phyloP scores from a whole-genome alignment of 2,113 vertebrate genomes.

The Heloderma charlesbogerti region DNA sequence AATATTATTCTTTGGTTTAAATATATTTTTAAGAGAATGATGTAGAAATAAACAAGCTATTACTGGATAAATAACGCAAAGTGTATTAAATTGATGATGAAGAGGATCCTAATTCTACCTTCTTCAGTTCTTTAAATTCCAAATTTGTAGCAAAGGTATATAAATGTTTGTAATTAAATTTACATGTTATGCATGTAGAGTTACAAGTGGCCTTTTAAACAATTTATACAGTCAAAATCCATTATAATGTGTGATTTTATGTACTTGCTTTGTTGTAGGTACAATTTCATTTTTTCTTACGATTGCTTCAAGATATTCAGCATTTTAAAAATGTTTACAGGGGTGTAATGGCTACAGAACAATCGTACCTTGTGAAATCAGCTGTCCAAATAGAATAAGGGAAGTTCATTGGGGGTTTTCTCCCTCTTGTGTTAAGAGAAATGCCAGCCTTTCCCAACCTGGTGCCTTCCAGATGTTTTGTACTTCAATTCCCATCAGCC shows the following conservation, averaged over 20 bases:
- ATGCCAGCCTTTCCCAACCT: no score
- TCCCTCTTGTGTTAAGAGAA: neutral
- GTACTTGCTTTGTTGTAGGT: conserved; percentile 3
- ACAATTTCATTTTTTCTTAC: neutral
- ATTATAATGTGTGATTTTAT: neutral
- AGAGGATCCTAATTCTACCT: conserved; percentile 47
- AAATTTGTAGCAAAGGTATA: conserved; percentile 62
- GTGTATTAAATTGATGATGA: conserved; percentile 59
- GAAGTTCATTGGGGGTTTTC: neutral
- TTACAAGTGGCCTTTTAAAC: conserved; percentile 61
- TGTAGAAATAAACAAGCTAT: conserved; percentile 81
- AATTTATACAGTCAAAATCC: neutral
- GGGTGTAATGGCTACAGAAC: neutral
- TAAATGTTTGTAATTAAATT: conserved; percentile 67
- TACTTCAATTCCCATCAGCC: no score
- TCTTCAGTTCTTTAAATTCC: conserved; percentile 40
- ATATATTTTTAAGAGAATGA: conserved; percentile 87
- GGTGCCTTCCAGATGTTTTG: no score
- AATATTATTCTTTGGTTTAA: conserved; percentile 83
- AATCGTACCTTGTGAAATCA: neutral
- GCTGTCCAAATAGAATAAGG: neutral
- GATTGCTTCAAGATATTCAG: conserved; percentile 10
- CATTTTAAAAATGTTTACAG: neutral
- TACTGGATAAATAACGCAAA: conserved; percentile 75
- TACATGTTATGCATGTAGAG: conserved; percentile 68